These are phyloP conservation scores for Buathra laborator DNA, from an alignment of 2,888 invertebrate genomes.

Conservation along the genomic window DNA sequence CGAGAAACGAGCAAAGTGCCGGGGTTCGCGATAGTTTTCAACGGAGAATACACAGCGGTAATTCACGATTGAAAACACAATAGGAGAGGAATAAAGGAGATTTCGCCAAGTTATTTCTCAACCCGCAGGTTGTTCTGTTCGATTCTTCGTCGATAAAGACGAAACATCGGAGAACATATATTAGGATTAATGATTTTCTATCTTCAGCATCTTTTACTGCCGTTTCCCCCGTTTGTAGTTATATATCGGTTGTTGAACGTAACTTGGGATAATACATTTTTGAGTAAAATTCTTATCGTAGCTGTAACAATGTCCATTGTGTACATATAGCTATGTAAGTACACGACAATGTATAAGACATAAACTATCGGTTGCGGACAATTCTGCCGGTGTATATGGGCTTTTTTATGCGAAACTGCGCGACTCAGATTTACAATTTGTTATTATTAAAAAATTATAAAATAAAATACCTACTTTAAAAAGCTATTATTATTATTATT, in stretches of 20 bases:
- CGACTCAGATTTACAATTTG: no score
- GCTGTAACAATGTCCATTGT: conserved; percentile 41
- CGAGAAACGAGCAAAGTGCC: not conserved
- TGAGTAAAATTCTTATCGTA: conserved; percentile 39
- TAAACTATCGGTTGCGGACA: no score
- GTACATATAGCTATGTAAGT: not conserved
- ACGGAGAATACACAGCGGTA: conserved; percentile 2
- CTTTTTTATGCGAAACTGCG: no score
- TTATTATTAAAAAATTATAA: no score
- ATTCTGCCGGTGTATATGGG: no score
- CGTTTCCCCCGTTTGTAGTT: not conserved
- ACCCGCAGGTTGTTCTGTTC: not conserved
- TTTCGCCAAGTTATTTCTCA: conserved; percentile 31
- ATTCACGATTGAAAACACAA: not conserved
- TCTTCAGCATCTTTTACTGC: not conserved
- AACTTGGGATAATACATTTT: conserved; percentile 44
- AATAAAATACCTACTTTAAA: no score
- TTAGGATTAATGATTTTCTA: conserved; percentile 38
- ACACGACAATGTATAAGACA: not conserved
- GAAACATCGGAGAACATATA: not conserved
- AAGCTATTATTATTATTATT: no score
- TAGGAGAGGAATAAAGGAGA: conserved; percentile 16
- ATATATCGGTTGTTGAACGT: not conserved
- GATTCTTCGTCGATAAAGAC: conserved; percentile 19
- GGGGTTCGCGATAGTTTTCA: not conserved